Evolutionary conservation across 2,113 vertebrate genomes (phyloP).

Genomic region (Perca flavescens): DNA sequence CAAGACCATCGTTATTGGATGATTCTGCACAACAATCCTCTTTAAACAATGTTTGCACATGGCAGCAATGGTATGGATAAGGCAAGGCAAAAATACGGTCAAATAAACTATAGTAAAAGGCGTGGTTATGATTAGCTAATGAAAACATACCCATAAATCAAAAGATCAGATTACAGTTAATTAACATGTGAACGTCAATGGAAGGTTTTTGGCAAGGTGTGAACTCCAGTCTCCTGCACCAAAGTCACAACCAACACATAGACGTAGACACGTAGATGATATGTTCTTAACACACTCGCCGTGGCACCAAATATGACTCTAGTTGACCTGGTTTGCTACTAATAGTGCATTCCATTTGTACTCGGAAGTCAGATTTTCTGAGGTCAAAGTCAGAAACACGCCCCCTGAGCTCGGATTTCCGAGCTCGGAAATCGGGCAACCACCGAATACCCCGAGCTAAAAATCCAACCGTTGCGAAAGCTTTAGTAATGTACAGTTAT

Average conservation of each 20-base stretch:
- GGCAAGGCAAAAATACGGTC: background rate
- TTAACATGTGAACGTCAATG: background rate
- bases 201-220: background rate
- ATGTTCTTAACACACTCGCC: background rate
- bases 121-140: background rate
- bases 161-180: background rate
- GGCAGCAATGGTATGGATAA: background rate
- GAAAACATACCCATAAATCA: background rate
- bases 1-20: background rate
- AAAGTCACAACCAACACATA: background rate
- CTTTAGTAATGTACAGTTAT: too few relatives aligned
- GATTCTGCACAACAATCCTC: background rate
- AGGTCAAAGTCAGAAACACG: too few relatives aligned
- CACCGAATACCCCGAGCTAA: too few relatives aligned
- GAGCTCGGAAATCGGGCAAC: too few relatives aligned
- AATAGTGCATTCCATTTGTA: too few relatives aligned
- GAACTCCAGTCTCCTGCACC: background rate
- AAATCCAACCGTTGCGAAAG: too few relatives aligned
- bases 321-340: too few relatives aligned
- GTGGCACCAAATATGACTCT: too few relatives aligned
- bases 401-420: too few relatives aligned
- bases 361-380: too few relatives aligned
- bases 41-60: background rate
- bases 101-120: background rate
- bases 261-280: background rate